Evolutionary conservation across 2,888 invertebrate species (phyloP).

Genomic region (Emmelina monodactyla): DNA sequence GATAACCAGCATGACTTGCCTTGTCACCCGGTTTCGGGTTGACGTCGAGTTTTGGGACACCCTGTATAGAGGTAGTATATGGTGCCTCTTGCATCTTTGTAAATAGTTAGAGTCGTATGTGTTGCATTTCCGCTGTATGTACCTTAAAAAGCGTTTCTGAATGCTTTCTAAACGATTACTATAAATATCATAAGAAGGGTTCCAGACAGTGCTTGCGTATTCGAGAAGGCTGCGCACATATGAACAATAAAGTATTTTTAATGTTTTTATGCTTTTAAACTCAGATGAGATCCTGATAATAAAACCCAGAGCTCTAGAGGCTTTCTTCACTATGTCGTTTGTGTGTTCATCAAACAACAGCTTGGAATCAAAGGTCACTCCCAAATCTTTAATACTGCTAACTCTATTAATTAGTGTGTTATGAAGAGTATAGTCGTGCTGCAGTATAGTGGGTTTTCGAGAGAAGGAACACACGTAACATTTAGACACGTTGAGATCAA

Average conservation of each 20-base stretch:
- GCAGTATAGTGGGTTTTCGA: slow-evolving; percentile 4
- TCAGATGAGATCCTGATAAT: slow-evolving; percentile 2
- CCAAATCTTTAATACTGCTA: neutral
- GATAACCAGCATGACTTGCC: too few species aligned
- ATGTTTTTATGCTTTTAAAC: slow-evolving; percentile 5
- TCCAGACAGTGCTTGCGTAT: slow-evolving; percentile 9
- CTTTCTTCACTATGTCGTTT: neutral
- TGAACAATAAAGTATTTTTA: slow-evolving; percentile 10
- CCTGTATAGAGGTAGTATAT: slow-evolving; percentile 3
- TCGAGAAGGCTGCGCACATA: slow-evolving; percentile 7
- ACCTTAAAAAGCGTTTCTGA: slow-evolving; percentile 6
- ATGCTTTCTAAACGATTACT: slow-evolving; percentile 7
- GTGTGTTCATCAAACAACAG: neutral
- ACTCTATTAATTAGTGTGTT: neutral
- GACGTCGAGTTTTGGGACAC: too few species aligned
- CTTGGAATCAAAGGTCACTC: neutral
- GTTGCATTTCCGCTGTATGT: neutral
- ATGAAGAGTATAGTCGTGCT: neutral
- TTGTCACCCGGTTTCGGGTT: too few species aligned
- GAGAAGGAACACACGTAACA: slow-evolving; percentile 9
- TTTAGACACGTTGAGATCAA: slow-evolving; percentile 9
- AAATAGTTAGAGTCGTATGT: neutral
- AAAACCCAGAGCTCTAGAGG: slow-evolving; percentile 1
- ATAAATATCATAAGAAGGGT: slow-evolving; percentile 8
- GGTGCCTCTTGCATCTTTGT: neutral